phyloP scores from a whole-genome alignment of 2,797 vertebrate genomes.

The Silurus aristotelis region DNA sequence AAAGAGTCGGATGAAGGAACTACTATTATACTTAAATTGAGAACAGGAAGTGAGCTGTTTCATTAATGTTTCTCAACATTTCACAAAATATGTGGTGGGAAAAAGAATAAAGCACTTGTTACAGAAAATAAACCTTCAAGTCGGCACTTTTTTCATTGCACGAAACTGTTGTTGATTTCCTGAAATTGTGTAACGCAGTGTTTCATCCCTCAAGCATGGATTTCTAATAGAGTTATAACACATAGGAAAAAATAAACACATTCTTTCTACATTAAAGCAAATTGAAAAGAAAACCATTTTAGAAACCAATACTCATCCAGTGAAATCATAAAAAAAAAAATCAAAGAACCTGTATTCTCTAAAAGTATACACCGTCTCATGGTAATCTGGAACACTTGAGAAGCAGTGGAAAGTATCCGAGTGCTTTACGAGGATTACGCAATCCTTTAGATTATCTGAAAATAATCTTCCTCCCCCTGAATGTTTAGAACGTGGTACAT shows the following conservation, averaged over 20 bases:
- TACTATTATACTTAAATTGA: neutral
- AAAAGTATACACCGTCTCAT: neutral
- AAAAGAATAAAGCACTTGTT: neutral
- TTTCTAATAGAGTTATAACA: neutral
- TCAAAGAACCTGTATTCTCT: neutral
- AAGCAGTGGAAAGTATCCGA: neutral
- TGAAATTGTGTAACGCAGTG: neutral
- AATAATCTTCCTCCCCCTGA: neutral
- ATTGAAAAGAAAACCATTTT: neutral
- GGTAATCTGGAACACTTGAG: neutral
- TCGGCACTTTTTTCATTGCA: neutral
- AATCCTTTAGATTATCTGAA: neutral
- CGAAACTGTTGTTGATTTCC: neutral
- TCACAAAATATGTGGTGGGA: neutral
- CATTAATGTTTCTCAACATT: neutral
- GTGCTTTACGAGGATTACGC: neutral
- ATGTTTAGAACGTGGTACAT: neutral
- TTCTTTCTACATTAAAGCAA: no score
- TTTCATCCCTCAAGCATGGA: neutral
- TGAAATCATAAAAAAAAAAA: neutral
- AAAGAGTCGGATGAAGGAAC: neutral
- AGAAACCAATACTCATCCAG: neutral
- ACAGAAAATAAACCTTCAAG: neutral
- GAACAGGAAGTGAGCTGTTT: neutral
- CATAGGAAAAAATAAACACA: neutral